Evolutionary conservation across 2,797 vertebrate genomes (phyloP).

Genomic region (Erpetoichthys calabaricus): DNA sequence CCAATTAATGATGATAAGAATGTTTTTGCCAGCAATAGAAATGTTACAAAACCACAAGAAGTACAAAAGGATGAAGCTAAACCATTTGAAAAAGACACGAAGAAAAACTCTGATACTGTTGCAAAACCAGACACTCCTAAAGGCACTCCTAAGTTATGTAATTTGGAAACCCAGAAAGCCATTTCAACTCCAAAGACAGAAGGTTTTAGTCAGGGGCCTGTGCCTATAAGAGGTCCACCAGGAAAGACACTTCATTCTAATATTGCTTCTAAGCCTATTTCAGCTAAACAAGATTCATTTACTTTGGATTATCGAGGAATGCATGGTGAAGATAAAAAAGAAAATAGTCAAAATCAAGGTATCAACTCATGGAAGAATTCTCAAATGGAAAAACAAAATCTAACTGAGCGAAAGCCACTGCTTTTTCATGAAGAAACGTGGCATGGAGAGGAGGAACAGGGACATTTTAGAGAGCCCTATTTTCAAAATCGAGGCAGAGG

Average conservation of each 20-base stretch:
- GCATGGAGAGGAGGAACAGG: slow-evolving; percentile 54
- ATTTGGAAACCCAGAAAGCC: slow-evolving; percentile 10
- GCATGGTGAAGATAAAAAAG: slow-evolving; percentile 41
- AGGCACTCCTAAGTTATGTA: slow-evolving; percentile 18
- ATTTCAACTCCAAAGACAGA: slow-evolving; percentile 3
- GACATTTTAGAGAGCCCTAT: slow-evolving; percentile 50
- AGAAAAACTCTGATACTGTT: slow-evolving; percentile 7
- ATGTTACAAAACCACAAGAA: slow-evolving; percentile 18
- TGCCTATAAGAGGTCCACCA: slow-evolving; percentile 12
- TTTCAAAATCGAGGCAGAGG: slow-evolving; percentile 49
- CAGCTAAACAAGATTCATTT: slow-evolving; percentile 41
- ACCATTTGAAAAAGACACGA: background rate
- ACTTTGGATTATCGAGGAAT: slow-evolving; percentile 40
- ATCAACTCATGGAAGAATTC: slow-evolving; percentile 53
- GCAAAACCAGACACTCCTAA: slow-evolving; percentile 23
- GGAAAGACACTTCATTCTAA: slow-evolving; percentile 10
- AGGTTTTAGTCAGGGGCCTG: slow-evolving; percentile 36
- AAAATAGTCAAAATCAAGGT: slow-evolving; percentile 36
- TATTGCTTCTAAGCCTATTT: slow-evolving; percentile 16
- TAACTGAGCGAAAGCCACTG: slow-evolving; percentile 33
- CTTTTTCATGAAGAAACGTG: slow-evolving; percentile 48
- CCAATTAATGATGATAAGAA: slow-evolving; percentile 16
- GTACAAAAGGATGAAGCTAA: slow-evolving; percentile 18
- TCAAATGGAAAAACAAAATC: slow-evolving; percentile 43
- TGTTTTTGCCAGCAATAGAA: slow-evolving; percentile 16